phyloP scores from a whole-genome alignment of 2,888 invertebrate species.

The Leucophora obtusa region DNA sequence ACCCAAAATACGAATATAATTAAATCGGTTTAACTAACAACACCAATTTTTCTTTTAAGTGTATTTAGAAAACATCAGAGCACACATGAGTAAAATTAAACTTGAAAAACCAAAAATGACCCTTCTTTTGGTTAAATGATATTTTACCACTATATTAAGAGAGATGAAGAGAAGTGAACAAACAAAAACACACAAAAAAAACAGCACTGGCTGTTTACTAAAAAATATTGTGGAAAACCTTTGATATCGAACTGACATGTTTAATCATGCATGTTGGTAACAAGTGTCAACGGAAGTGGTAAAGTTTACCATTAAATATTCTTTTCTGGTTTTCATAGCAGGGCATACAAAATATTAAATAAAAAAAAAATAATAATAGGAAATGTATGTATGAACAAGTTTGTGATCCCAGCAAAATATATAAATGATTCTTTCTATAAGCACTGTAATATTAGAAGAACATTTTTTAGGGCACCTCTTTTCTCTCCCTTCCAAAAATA shows the following conservation, averaged over 20 bases:
- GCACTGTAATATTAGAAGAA: no score
- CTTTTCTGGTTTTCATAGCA: background rate
- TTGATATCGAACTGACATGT: conserved; percentile 34
- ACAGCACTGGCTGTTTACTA: background rate
- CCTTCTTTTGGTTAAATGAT: conserved; percentile 7
- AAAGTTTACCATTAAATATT: conserved; percentile 25
- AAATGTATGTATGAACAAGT: background rate
- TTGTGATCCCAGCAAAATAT: no score
- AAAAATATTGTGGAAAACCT: conserved; percentile 18
- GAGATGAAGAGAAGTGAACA: background rate
- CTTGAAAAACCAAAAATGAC: conserved; percentile 10
- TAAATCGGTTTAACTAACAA: no score
- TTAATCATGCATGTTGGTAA: conserved; percentile 47
- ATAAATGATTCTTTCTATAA: no score
- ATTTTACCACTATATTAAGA: background rate
- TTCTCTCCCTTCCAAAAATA: no score
- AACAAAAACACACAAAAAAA: background rate
- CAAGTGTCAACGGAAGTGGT: conserved; percentile 34
- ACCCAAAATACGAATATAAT: no score
- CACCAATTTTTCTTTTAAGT: background rate
- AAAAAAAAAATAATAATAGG: background rate
- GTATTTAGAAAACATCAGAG: background rate
- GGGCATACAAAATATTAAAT: background rate
- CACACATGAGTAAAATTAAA: background rate
- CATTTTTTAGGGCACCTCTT: no score